These are phyloP conservation scores for Mirounga angustirostris DNA, from an alignment of 2,113 vertebrate genomes.

Conservation along the genomic window DNA sequence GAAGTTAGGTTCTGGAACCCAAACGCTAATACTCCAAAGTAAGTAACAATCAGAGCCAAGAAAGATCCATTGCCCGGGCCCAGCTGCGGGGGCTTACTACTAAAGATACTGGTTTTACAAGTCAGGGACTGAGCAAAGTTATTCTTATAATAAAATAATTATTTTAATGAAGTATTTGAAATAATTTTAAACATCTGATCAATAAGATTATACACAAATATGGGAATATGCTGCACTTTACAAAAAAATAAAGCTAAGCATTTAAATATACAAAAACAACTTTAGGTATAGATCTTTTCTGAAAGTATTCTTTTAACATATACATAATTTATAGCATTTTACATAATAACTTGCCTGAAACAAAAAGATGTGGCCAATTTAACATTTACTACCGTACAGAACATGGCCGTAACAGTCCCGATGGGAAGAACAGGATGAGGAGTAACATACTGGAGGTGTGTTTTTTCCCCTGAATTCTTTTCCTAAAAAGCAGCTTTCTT, in stretches of 20 bases:
- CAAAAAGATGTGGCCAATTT: constrained; percentile 69
- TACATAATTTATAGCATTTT: constrained; percentile 85
- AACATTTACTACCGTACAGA: constrained; percentile 71
- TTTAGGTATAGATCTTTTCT: constrained; percentile 72
- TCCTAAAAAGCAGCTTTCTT: constrained; percentile 36
- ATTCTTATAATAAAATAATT: constrained; percentile 90
- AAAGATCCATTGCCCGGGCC: background rate
- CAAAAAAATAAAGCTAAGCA: constrained; percentile 91
- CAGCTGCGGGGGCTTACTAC: background rate
- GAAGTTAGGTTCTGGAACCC: constrained; percentile 34
- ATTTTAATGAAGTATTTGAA: constrained; percentile 90
- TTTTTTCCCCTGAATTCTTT: background rate
- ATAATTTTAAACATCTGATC: constrained; percentile 89
- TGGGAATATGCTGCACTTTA: constrained; percentile 87
- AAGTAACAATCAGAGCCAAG: background rate
- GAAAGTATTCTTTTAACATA: constrained; percentile 83
- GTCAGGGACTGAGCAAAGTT: constrained; percentile 66
- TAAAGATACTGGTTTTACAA: background rate
- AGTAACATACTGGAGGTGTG: background rate
- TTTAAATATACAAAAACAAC: constrained; percentile 89
- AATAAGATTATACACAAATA: constrained; percentile 88
- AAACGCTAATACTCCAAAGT: background rate
- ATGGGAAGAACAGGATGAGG: constrained; percentile 47
- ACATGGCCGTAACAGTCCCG: constrained; percentile 70
- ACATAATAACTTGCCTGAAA: constrained; percentile 81